phyloP scores from a whole-genome alignment of 2,797 vertebrate genomes.

The Moxostoma hubbsi region DNA sequence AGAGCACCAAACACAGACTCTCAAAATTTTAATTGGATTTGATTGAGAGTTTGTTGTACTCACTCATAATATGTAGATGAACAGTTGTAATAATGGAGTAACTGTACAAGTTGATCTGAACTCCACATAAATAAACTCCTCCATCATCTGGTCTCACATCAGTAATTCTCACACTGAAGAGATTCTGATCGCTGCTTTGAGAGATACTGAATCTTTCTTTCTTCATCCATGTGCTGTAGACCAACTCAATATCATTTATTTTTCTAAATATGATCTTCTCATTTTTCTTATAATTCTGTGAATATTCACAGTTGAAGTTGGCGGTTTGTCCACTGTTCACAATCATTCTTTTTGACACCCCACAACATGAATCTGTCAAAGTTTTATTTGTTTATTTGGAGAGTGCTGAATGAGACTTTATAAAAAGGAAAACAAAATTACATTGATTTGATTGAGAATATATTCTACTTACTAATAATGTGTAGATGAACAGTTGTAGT shows the following conservation, averaged over 20 bases:
- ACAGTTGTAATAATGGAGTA: constrained; percentile 3
- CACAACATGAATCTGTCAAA: constrained; percentile 13
- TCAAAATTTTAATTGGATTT: not conserved
- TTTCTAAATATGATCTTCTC: not conserved
- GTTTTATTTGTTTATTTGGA: too few relatives aligned
- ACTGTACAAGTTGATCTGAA: fast-evolving
- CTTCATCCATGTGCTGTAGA: fast-evolving
- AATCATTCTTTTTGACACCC: not conserved
- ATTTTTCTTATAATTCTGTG: not conserved
- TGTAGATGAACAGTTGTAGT: constrained; percentile 6
- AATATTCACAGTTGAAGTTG: constrained; percentile 9
- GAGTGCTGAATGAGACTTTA: too few relatives aligned
- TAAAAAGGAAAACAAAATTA: too few relatives aligned
- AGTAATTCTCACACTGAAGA: not conserved
- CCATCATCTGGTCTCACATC: constrained; percentile 4
- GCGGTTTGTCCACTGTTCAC: not conserved
- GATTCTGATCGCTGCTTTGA: not conserved
- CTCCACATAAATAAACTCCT: constrained; percentile 1
- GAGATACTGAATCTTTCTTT: constrained; percentile 10
- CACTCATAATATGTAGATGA: too few relatives aligned
- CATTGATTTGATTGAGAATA: not conserved
- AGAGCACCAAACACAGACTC: not conserved
- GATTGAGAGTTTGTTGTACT: constrained; percentile 7
- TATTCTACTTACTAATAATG: not conserved
- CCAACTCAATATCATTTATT: too few relatives aligned